phyloP scores from a whole-genome alignment of 1,140 invertebrate genomes.

The Kradibia gibbosae region DNA sequence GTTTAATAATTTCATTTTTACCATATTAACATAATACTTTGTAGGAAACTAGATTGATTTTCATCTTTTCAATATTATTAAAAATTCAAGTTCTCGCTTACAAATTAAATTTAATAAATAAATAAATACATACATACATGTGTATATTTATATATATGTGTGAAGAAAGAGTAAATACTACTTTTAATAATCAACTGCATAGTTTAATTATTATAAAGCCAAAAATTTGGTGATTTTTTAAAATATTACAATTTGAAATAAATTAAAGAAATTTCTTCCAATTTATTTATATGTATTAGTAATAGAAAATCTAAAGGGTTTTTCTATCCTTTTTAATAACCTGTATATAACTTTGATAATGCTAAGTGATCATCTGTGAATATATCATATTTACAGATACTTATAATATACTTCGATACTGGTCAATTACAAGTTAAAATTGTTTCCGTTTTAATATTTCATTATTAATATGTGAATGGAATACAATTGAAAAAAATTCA shows the following conservation, averaged over 20 bases:
- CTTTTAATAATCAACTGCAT: not conserved
- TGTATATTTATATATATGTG: not conserved
- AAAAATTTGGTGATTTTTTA: too few species aligned
- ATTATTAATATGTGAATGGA: not conserved
- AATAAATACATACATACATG: not conserved
- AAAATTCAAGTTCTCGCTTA: not conserved
- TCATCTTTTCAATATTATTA: not conserved
- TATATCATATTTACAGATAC: too few species aligned
- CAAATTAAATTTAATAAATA: not conserved
- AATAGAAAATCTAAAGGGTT: too few species aligned
- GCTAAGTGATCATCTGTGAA: too few species aligned
- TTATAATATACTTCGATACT: not conserved
- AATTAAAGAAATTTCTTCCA: too few species aligned
- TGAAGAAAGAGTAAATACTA: not conserved
- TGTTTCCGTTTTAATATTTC: not conserved
- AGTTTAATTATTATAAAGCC: not conserved
- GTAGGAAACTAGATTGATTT: not conserved
- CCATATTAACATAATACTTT: conserved; percentile 1
- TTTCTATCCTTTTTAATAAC: too few species aligned
- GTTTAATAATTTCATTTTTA: not conserved
- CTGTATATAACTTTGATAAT: too few species aligned
- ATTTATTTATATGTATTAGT: too few species aligned
- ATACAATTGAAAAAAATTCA: not conserved
- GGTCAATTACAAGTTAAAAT: not conserved
- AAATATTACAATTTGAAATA: too few species aligned